Conservation (phyloP, 2,888 invertebrate genomes). For the Latheticus oryzae region DNA sequence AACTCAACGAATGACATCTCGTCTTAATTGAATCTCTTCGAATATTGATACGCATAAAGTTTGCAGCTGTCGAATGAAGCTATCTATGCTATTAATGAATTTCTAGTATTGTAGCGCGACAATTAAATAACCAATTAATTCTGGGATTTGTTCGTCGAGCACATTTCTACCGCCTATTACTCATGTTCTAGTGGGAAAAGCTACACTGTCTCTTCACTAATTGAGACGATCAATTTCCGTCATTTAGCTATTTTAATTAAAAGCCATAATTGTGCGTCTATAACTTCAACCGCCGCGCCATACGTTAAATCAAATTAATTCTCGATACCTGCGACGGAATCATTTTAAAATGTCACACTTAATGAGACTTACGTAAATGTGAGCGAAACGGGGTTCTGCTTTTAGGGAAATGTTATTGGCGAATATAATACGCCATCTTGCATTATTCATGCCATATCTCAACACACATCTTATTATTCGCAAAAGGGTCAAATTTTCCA, state of each 20-base stretch:
- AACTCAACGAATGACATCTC: conserved; percentile 4
- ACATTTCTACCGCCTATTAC: conserved; percentile 58
- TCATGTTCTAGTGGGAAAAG: conserved; percentile 55
- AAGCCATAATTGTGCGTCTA: conserved; percentile 52
- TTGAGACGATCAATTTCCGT: conserved; percentile 63
- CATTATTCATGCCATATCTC: conserved; percentile 25
- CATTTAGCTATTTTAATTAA: conserved; percentile 60
- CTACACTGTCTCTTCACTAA: conserved; percentile 60
- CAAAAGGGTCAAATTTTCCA: conserved; percentile 15
- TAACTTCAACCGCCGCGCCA: conserved; percentile 46
- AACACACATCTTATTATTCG: conserved; percentile 3
- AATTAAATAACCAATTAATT: conserved; percentile 58
- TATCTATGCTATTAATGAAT: conserved; percentile 38
- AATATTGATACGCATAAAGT: conserved; percentile 40
- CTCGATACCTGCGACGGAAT: conserved; percentile 25
- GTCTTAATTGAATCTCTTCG: conserved; percentile 7
- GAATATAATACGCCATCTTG: conserved; percentile 7
- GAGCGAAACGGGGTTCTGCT: conserved; percentile 1
- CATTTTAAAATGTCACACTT: conserved; percentile 24
- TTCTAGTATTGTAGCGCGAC: conserved; percentile 39
- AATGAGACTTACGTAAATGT: conserved; percentile 3
- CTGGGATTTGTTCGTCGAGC: conserved; percentile 56
- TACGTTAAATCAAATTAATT: conserved; percentile 31
- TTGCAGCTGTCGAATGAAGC: conserved; percentile 28
- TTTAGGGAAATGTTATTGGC: neutral